Conservation (phyloP, 2,888 invertebrate species). For the Zaprionus lineosus region DNA sequence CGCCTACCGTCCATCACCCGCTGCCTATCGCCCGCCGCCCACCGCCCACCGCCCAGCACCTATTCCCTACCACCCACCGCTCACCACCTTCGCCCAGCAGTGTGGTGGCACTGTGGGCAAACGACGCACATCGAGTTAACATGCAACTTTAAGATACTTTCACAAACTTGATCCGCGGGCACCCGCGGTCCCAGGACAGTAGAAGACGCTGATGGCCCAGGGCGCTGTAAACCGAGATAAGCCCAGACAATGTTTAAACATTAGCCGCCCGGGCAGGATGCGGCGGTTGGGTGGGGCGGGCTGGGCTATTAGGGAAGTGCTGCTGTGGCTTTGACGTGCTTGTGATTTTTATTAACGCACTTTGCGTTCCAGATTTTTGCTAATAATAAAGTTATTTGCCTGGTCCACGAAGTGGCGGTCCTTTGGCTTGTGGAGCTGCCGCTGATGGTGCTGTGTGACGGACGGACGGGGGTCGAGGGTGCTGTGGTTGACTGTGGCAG, state of each 20-base stretch:
- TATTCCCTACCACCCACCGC: too few species aligned
- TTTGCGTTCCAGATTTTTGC: conserved; percentile 40
- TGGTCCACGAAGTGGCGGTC: too few species aligned
- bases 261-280: conserved; percentile 15
- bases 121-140: conserved; percentile 66
- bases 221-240: conserved; percentile 60
- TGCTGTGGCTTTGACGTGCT: conserved; percentile 53
- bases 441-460: too few species aligned
- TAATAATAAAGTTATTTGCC: conserved; percentile 56
- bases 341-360: conserved; percentile 65
- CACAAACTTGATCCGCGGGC: conserved; percentile 57
- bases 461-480: too few species aligned
- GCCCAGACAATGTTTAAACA: conserved; percentile 66
- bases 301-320: not conserved
- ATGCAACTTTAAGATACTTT: conserved; percentile 73
- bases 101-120: conserved; percentile 38
- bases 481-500: too few species aligned
- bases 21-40: too few species aligned
- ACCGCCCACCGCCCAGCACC: conserved; percentile 8
- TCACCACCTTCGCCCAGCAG: conserved; percentile 2
- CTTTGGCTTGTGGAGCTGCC: too few species aligned
- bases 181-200: not conserved
- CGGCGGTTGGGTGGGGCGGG: not conserved
- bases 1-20: conserved; percentile 6
- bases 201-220: conserved; percentile 36